These are phyloP conservation scores for Nothobranchius kuhntae DNA, from an alignment of 2,113 vertebrate genomes.

Conservation along the genomic window DNA sequence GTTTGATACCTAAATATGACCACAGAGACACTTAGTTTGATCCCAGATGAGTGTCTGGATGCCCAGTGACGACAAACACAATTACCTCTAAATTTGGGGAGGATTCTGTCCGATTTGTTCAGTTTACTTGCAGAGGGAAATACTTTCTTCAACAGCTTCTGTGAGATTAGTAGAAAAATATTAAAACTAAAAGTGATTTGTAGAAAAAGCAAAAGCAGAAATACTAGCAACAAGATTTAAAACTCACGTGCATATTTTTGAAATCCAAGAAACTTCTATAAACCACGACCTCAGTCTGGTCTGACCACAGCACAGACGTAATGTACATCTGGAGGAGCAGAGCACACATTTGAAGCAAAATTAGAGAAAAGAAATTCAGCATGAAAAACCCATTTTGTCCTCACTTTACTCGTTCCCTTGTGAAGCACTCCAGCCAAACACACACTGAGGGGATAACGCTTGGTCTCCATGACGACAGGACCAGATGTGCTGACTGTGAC, in stretches of 20 bases:
- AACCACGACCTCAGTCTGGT: constrained; percentile 83
- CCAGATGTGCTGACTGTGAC: not conserved
- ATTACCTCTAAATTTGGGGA: constrained; percentile 75
- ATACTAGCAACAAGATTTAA: not conserved
- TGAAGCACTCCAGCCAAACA: constrained; percentile 72
- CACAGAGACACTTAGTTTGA: not conserved
- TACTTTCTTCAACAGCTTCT: constrained; percentile 87
- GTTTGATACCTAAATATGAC: constrained; percentile 40
- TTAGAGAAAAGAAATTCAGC: not conserved
- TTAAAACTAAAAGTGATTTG: not conserved
- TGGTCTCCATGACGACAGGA: constrained; percentile 57
- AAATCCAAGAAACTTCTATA: constrained; percentile 86
- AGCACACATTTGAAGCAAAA: not conserved
- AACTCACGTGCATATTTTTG: constrained; percentile 85
- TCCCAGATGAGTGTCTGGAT: accelerated
- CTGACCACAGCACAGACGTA: constrained; percentile 87
- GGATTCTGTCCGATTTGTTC: constrained; percentile 67
- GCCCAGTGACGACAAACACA: not conserved
- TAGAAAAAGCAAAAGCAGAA: not conserved
- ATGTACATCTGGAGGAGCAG: constrained; percentile 80
- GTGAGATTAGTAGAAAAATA: not conserved
- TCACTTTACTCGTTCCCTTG: constrained; percentile 74
- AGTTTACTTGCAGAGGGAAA: constrained; percentile 79
- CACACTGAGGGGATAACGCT: constrained; percentile 64
- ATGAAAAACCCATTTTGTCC: not conserved